phyloP scores from a whole-genome alignment of 2,888 invertebrate species.

The Orthosia gracilis region DNA sequence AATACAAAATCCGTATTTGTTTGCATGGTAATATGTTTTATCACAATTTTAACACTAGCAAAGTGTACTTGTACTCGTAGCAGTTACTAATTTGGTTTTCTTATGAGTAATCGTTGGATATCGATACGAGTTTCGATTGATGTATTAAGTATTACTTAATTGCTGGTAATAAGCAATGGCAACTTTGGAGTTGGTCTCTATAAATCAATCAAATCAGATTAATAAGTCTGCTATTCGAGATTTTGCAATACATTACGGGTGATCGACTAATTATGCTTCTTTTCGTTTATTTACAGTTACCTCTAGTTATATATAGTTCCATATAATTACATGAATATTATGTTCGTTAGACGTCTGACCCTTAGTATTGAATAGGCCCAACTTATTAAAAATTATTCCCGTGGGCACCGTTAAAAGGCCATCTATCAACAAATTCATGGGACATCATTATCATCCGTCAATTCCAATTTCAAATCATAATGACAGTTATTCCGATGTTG shows the following conservation, averaged over 20 bases:
- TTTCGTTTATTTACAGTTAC: not conserved
- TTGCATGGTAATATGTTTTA: not conserved
- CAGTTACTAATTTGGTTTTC: not conserved
- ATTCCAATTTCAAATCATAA: constrained; percentile 48
- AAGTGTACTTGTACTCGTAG: not conserved
- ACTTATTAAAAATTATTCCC: constrained; percentile 2
- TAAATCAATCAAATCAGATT: not conserved
- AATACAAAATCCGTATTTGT: not conserved
- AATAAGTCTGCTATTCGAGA: no score
- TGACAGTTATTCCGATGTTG: constrained; percentile 52
- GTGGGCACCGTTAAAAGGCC: constrained; percentile 9
- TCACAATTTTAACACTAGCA: not conserved
- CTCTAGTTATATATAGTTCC: not conserved
- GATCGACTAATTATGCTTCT: not conserved
- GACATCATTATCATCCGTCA: constrained; percentile 37
- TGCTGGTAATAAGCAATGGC: constrained; percentile 5
- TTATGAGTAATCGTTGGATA: constrained; percentile 10
- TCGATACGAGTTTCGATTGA: not conserved
- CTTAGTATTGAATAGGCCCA: not conserved
- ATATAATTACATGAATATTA: not conserved
- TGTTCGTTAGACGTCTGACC: not conserved
- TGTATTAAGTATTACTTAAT: constrained; percentile 14
- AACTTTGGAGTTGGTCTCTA: not conserved
- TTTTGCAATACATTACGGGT: not conserved
- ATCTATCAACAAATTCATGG: constrained; percentile 29